Conservation (phyloP, 2,888 invertebrate species). For the Ormyrus labotus region DNA sequence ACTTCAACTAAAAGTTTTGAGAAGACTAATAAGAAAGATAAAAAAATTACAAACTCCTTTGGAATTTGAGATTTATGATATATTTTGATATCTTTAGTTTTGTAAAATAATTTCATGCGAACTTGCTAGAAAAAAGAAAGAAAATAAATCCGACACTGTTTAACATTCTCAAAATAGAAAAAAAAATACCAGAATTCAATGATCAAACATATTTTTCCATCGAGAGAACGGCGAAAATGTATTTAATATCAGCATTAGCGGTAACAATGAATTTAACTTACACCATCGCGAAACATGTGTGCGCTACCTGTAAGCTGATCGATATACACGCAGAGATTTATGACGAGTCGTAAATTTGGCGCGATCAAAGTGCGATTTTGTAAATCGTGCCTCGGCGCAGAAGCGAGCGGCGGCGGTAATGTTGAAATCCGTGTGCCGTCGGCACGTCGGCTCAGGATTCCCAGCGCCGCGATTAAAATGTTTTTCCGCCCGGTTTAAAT, state of each 20-base stretch:
- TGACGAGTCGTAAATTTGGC: slow-evolving; percentile 63
- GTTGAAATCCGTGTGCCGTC: slow-evolving; percentile 53
- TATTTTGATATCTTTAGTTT: no score
- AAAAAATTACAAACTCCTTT: no score
- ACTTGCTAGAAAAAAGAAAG: no score
- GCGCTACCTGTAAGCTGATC: slow-evolving; percentile 59
- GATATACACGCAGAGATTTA: slow-evolving; percentile 61
- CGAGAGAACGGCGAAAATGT: not conserved
- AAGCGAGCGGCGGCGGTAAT: slow-evolving; percentile 60
- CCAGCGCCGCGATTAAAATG: slow-evolving; percentile 11
- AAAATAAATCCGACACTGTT: no score
- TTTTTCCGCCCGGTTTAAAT: slow-evolving; percentile 19
- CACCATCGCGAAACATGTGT: slow-evolving; percentile 54
- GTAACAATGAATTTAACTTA: slow-evolving; percentile 54
- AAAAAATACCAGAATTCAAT: slow-evolving; percentile 10
- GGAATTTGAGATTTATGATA: no score
- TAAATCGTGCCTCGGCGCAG: slow-evolving; percentile 59
- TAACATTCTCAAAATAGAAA: not conserved
- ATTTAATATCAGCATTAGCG: slow-evolving; percentile 44
- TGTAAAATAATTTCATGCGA: no score
- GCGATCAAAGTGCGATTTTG: slow-evolving; percentile 64
- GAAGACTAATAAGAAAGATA: no score
- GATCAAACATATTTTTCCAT: slow-evolving; percentile 23
- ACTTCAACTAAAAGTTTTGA: no score
- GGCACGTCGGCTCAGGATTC: slow-evolving; percentile 39